These are phyloP conservation scores for Aeoliscus strigatus DNA, from an alignment of 2,797 vertebrate species.

Conservation along the genomic window DNA sequence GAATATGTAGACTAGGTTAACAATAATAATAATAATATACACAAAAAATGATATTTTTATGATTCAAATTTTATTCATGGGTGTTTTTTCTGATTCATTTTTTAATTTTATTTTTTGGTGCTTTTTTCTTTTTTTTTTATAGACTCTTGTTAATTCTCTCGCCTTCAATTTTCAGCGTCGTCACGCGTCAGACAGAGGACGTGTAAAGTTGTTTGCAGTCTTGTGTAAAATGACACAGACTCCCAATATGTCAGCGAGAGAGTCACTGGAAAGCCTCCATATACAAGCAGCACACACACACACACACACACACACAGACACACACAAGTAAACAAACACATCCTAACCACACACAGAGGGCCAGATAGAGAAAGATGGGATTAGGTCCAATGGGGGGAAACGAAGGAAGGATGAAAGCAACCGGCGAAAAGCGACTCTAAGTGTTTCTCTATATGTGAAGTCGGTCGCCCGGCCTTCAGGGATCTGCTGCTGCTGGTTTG, in stretches of 20 bases:
- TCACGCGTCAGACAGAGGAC: too few species aligned
- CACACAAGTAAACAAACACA: constrained; percentile 35
- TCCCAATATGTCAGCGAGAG: neutral
- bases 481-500: constrained; percentile 42
- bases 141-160: too few species aligned
- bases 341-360: constrained; percentile 31
- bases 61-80: too few species aligned
- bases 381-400: neutral
- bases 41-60: too few species aligned
- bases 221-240: neutral
- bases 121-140: too few species aligned
- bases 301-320: constrained; percentile 8
- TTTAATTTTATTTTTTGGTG: too few species aligned
- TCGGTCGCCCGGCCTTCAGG: constrained; percentile 49
- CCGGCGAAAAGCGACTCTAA: constrained; percentile 39
- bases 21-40: too few species aligned
- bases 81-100: too few species aligned
- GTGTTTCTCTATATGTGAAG: constrained; percentile 48
- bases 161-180: too few species aligned
- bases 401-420: constrained; percentile 32
- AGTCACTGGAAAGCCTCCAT: constrained; percentile 9
- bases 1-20: too few species aligned
- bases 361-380: constrained; percentile 7
- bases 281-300: constrained; percentile 8
- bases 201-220: neutral